Evolutionary conservation across 2,888 invertebrate species (phyloP), one percentile per base, ranked within the genome.

Genomic region (Nomada fucata): DNA sequence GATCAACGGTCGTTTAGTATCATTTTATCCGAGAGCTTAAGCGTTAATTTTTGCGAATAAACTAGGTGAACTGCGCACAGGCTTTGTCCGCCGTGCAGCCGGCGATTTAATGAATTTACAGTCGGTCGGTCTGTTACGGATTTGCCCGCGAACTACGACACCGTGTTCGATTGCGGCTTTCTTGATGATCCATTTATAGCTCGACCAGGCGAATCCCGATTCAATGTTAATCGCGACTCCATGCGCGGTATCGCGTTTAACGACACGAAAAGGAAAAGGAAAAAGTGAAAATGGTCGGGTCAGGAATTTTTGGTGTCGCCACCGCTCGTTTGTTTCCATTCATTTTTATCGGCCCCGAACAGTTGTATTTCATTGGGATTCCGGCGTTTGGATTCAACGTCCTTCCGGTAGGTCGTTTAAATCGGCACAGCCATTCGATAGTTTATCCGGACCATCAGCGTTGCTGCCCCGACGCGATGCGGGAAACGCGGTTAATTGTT

Each of bases 31-130:
- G 76, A 80, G 83, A 90, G 91, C 88, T 91, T 92, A 91, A 90
- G 83, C 89, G 89, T 86, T 91, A 91, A 92, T 91, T 92, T 92
- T 92, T 92, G 75, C 88, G 89, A 90, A 90, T 91, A 88, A 91
- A 91, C 89, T 89, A 85, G 89, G 81, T 81, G 87, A 83, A 79
- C 82, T 80, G 82, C 63, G 83, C 80, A 68, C 72, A 64, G 67
- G 64, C 76, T 20, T 29, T 36, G 63, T 50, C 64, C n/a, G 26
- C 64, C 50, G 59, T 59, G 65, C 53, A 73, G 74, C 63, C 70
- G 76, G 87, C 87, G 86, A 88, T 89, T 90, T 87, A 87, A 80
- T 74, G 83, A 90, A 91, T 92, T 92, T 91, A 91, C 90, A 89
- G 85, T 82, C 89, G 88, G 77, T 64, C 82, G 74, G 74, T 72